Evolutionary conservation across 2,888 invertebrate species (phyloP).

Genomic region (Macaria liturata): DNA sequence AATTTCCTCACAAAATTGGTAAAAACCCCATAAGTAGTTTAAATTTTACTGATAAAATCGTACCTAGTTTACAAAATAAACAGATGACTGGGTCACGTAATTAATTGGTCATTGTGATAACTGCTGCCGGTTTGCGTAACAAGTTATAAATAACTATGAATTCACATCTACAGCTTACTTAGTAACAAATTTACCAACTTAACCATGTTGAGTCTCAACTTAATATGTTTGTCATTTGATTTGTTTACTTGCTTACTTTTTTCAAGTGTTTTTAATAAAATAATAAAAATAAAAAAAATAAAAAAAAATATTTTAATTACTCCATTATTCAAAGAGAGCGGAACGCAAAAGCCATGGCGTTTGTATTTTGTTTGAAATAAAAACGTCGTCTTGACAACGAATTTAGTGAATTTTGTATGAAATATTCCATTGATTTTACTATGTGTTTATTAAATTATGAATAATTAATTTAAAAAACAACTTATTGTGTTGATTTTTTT

Average conservation of each 20-base stretch:
- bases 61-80: background rate
- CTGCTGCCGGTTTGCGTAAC: constrained; percentile 21
- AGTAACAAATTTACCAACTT: background rate
- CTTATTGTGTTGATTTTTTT: no score
- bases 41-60: no score
- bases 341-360: constrained; percentile 26
- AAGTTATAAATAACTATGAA: constrained; percentile 27
- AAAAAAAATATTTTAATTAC: no score
- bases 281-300: no score
- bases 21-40: no score
- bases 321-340: constrained; percentile 1
- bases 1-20: no score
- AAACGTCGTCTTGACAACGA: constrained; percentile 80
- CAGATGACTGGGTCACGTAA: constrained; percentile 13
- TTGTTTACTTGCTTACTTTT: no score
- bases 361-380: constrained; percentile 68
- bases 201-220: background rate
- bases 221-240: no score
- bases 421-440: constrained; percentile 64
- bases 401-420: constrained; percentile 63
- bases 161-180: constrained; percentile 16
- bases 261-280: no score
- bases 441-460: constrained; percentile 77
- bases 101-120: constrained; percentile 38
- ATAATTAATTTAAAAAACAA: no score